Evolutionary conservation across 2,888 invertebrate genomes (phyloP).

Genomic region (Torymus aiolomorphi): DNA sequence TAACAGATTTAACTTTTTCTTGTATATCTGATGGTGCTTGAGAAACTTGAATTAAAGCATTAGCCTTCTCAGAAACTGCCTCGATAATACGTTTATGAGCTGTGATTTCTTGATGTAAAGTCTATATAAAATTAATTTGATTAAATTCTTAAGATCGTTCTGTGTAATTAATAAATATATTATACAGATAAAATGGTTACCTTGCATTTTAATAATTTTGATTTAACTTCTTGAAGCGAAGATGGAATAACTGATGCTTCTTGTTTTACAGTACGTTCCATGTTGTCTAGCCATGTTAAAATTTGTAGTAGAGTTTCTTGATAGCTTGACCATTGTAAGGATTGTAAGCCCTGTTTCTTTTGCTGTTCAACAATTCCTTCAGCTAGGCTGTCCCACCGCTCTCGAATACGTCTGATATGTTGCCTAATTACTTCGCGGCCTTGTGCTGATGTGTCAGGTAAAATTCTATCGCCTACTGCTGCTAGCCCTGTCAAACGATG

Average conservation of each 20-base stretch:
- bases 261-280: slow-evolving; percentile 86
- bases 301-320: slow-evolving; percentile 91
- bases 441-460: slow-evolving; percentile 93
- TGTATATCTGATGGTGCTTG: slow-evolving; percentile 80
- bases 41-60: slow-evolving; percentile 80
- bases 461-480: slow-evolving; percentile 89
- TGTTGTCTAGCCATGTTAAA: slow-evolving; percentile 89
- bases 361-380: slow-evolving; percentile 90
- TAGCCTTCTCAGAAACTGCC: slow-evolving; percentile 92
- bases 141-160: too few relatives aligned
- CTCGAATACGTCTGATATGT: slow-evolving; percentile 87
- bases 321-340: slow-evolving; percentile 88
- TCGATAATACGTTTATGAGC: slow-evolving; percentile 94
- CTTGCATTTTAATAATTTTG: slow-evolving; percentile 90
- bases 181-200: slow-evolving; percentile 63
- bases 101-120: slow-evolving; percentile 90
- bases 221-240: slow-evolving; percentile 89
- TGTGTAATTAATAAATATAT: slow-evolving; percentile 13
- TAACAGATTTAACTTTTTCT: slow-evolving; percentile 84
- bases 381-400: slow-evolving; percentile 91
- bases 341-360: slow-evolving; percentile 89
- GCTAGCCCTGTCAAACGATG: slow-evolving; percentile 86
- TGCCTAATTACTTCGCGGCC: slow-evolving; percentile 93
- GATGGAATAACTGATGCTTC: slow-evolving; percentile 85
- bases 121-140: slow-evolving; percentile 72